Evolutionary conservation across 1,140 invertebrate species (phyloP).

Genomic region (Patella vulgata): DNA sequence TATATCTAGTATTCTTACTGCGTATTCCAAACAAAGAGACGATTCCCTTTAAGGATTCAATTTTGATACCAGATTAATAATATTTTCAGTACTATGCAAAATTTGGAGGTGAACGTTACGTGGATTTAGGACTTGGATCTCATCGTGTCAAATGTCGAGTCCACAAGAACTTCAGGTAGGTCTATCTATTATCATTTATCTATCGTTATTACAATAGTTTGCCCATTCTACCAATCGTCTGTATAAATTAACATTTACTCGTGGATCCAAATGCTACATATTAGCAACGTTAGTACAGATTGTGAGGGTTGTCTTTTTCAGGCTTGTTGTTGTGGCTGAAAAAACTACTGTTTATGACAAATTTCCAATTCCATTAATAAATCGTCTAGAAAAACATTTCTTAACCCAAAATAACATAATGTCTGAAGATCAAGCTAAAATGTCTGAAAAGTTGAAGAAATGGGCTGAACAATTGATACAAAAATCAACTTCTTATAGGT

Average conservation of each 20-base stretch:
- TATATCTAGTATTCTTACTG: too few relatives aligned
- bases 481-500: too few relatives aligned
- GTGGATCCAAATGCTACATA: too few relatives aligned
- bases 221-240: too few relatives aligned
- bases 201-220: too few relatives aligned
- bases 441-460: conserved; percentile 38
- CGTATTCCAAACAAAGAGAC: too few relatives aligned
- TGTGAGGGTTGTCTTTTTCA: too few relatives aligned
- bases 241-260: too few relatives aligned
- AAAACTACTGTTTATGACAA: conserved; percentile 57
- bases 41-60: too few relatives aligned
- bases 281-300: too few relatives aligned
- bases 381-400: conserved; percentile 61
- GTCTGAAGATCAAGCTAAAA: conserved; percentile 33
- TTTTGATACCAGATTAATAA: too few relatives aligned
- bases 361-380: conserved; percentile 63
- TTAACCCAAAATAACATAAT: conserved; percentile 51
- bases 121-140: conserved; percentile 62
- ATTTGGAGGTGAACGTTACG: conserved; percentile 58
- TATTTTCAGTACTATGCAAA: conserved; percentile 58
- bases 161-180: conserved; percentile 60
- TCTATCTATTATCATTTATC: too few relatives aligned
- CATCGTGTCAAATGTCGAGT: conserved; percentile 63
- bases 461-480: conserved; percentile 51
- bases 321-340: conserved; percentile 61